Evolutionary conservation across 2,113 vertebrate genomes (phyloP), one percentile per base, ranked within the genome.

Genomic region (Symphodus melops): DNA sequence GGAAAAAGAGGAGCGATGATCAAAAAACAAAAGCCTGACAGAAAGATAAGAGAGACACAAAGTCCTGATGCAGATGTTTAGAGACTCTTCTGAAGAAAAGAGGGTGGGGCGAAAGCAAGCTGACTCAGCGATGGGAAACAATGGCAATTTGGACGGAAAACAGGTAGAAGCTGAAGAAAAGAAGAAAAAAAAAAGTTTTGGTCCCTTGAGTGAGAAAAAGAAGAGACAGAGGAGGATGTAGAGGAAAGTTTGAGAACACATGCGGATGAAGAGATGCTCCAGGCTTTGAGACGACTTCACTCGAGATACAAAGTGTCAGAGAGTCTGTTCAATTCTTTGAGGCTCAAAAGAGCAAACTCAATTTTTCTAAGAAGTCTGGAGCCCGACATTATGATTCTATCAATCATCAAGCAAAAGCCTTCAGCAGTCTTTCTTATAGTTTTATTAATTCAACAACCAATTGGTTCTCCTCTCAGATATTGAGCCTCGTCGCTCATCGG

Each of bases 11-110:
- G 59, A 87, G 74, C 16, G 54, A 78, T 90, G 89, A 92, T 92
- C 89, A 92, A 92, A 91, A 33, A 91, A 90, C 85, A 89, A 92
- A 91, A 90, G 75, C 68, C 77, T 90, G 87, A 86, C 89, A 90
- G 80, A 78, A 53, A 62, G 89, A 88, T 89, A 81, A 90, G 83
- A 89, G 79, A 51, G 69, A 92, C 79, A 86, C 77, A 88, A 88
- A 89, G 86, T 82, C 84, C 81, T 88, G 90, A 90, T 83, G 85
- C 81, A 86, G 88, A 81, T 39, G 3, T 81, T 83, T 8, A 23
- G 76, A 82, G 77, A 66, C 28, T 63, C 71, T 56, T 89, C 60
- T 83, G 82, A 90, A 69, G 81, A 65, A 48, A 68, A 52, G 56
- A 77, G 44, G 62, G 52, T 54, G 70, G 61, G 37, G 75, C 61